A percentile compares a stretch with the other conserved stretches of the same genome.
Evolutionary conservation across 2,797 vertebrate genomes (phyloP).

Genomic region (Ciconia nigra): DNA sequence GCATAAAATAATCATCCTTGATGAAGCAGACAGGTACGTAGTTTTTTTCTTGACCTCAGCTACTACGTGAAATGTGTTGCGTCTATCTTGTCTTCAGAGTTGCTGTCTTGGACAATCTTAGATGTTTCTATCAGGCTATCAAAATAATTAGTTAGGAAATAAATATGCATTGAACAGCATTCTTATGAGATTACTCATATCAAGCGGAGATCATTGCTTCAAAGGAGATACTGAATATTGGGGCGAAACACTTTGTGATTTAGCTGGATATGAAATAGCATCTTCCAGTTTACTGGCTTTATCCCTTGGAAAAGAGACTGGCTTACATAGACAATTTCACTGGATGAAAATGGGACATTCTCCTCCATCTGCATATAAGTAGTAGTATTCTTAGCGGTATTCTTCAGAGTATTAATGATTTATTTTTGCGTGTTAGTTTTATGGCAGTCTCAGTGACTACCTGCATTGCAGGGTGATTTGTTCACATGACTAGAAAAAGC

Average conservation of each 20-base stretch:
- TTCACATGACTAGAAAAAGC: neutral
- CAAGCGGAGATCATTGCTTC: neutral
- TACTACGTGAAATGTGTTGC: neutral
- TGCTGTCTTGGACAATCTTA: neutral
- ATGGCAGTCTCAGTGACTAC: neutral
- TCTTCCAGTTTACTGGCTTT: neutral
- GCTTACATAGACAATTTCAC: neutral
- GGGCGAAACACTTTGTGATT: neutral
- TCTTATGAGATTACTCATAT: neutral
- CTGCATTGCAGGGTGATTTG: neutral
- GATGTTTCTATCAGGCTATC: neutral
- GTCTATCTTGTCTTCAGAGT: neutral
- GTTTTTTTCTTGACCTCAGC: neutral
- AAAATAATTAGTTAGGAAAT: neutral
- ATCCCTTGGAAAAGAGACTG: neutral
- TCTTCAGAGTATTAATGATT: neutral
- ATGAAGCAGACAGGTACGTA: constrained; percentile 94
- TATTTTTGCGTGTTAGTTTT: neutral
- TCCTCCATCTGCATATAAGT: neutral
- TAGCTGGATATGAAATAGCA: neutral
- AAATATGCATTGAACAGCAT: neutral
- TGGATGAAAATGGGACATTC: neutral
- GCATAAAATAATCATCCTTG: constrained; percentile 96
- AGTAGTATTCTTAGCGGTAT: neutral
- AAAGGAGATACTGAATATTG: neutral